phyloP scores from a whole-genome alignment of 2,113 vertebrate genomes.

The Cercopithecus mona region DNA sequence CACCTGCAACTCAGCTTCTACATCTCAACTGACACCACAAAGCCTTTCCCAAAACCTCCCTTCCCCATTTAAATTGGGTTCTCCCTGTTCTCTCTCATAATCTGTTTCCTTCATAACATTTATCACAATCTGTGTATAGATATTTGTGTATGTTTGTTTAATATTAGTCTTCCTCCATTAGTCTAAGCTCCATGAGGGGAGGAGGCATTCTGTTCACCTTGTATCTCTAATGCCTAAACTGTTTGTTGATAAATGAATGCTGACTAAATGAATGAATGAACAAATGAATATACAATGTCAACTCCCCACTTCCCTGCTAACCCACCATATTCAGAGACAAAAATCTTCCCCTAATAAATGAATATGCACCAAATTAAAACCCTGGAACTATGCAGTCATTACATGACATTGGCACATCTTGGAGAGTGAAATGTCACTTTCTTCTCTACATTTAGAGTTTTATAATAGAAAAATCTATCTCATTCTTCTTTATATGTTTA shows the following conservation, averaged over 20 bases:
- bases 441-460: neutral
- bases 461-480: neutral
- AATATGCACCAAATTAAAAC: neutral
- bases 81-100: neutral
- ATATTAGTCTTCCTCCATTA: neutral
- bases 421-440: neutral
- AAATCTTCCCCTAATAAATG: neutral
- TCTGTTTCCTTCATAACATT: neutral
- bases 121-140: neutral
- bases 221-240: neutral
- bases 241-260: neutral
- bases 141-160: neutral
- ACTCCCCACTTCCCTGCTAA: neutral
- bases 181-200: neutral
- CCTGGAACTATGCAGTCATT: neutral
- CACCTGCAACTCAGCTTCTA: neutral
- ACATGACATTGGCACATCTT: neutral
- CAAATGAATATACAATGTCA: neutral
- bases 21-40: neutral
- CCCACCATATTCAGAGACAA: neutral
- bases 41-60: neutral
- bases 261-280: neutral
- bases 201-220: neutral
- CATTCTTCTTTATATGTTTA: neutral
- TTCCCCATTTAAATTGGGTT: neutral